Conservation (phyloP, 1,140 invertebrate genomes). For the Yoshiicerus persimilis region DNA sequence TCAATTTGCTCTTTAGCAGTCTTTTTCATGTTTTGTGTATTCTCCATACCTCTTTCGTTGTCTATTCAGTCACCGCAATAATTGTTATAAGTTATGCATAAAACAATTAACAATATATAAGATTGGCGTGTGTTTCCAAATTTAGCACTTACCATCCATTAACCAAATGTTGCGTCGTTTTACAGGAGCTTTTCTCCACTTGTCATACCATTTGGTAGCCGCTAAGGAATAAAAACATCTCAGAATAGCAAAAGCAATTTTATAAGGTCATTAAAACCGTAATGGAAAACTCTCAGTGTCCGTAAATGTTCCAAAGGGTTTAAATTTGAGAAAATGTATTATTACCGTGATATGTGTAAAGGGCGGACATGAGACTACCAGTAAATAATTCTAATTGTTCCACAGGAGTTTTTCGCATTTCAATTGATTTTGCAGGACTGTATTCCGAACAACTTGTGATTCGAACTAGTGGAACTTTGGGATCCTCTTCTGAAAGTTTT, state of each 20-base stretch:
- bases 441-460: not conserved
- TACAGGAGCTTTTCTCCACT: not conserved
- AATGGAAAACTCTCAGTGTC: too few relatives aligned
- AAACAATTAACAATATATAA: too few relatives aligned
- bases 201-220: not conserved
- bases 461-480: not conserved
- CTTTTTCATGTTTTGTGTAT: not conserved
- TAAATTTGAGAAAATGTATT: too few relatives aligned
- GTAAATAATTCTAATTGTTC: not conserved
- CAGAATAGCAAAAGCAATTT: too few relatives aligned
- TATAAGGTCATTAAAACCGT: too few relatives aligned
- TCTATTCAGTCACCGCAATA: not conserved
- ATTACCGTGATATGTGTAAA: not conserved
- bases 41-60: not conserved
- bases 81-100: not conserved
- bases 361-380: not conserved
- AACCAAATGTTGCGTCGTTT: not conserved
- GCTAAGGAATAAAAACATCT: not conserved
- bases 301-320: too few relatives aligned
- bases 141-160: not conserved
- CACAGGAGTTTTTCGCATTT: not conserved
- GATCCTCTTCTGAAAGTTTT: not conserved
- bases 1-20: not conserved
- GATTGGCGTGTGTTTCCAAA: too few relatives aligned
- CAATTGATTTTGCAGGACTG: not conserved